Conservation (phyloP, 2,888 invertebrate species). For the Agrypnus murinus region DNA sequence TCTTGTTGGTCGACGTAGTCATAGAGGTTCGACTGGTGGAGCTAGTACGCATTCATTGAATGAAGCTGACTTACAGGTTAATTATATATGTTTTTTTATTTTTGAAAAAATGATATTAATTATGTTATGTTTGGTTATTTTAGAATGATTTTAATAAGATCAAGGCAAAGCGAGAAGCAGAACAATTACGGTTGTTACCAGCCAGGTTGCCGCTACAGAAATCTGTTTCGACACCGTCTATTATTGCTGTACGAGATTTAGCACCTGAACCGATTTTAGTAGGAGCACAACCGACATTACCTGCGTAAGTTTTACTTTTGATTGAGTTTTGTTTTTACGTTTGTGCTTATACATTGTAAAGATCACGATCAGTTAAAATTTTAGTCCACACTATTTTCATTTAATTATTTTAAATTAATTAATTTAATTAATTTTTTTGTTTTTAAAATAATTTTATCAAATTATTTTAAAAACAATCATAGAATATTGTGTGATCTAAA, state of each 20-base stretch:
- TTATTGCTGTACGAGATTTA: conserved; percentile 81
- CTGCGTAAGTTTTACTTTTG: conserved; percentile 73
- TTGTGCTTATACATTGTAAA: conserved; percentile 3
- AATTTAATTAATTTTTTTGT: too few species aligned
- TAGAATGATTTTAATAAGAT: conserved; percentile 86
- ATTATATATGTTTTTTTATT: conserved; percentile 58
- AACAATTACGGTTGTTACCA: conserved; percentile 73
- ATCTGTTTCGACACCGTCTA: conserved; percentile 92
- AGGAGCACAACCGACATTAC: conserved; percentile 73
- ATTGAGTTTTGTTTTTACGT: not conserved
- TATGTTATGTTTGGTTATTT: conserved; percentile 55
- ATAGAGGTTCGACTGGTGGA: conserved; percentile 74
- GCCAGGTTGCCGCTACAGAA: conserved; percentile 89
- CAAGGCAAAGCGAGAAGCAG: conserved; percentile 76
- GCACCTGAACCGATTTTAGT: conserved; percentile 74
- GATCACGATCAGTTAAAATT: not conserved
- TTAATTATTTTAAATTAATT: too few species aligned
- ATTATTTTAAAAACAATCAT: too few species aligned
- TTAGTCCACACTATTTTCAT: not conserved
- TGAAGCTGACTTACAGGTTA: conserved; percentile 89
- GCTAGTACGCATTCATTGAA: conserved; percentile 88
- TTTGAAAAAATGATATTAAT: not conserved
- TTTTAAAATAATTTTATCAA: too few species aligned
- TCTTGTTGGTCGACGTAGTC: conserved; percentile 66
- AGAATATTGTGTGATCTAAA: conserved; percentile 23